These are phyloP conservation scores for Apodemus agrarius DNA, from an alignment of 2,797 vertebrate genomes.

Conservation along the genomic window DNA sequence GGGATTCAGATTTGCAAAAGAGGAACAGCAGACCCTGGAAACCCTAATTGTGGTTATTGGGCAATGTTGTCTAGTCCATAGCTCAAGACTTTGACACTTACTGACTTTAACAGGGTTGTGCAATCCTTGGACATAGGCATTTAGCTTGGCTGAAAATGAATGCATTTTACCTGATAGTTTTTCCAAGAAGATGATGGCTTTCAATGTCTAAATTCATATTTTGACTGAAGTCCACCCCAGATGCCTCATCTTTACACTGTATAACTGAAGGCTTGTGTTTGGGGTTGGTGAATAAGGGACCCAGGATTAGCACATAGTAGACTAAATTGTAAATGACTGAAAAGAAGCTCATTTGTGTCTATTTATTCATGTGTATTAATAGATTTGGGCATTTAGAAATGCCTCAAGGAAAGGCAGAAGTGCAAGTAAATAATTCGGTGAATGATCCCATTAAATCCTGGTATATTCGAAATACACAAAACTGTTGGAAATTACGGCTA, in stretches of 20 bases:
- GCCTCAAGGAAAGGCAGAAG: slow-evolving; percentile 78
- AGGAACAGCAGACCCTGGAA: slow-evolving; percentile 84
- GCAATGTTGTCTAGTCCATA: slow-evolving; percentile 82
- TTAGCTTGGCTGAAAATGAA: slow-evolving; percentile 51
- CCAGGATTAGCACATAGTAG: slow-evolving; percentile 80
- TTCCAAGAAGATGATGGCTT: slow-evolving; percentile 69
- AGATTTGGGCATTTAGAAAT: slow-evolving; percentile 79
- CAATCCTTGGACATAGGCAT: slow-evolving; percentile 71
- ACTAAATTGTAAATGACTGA: slow-evolving; percentile 80
- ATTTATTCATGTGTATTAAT: slow-evolving; percentile 83
- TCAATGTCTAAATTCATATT: slow-evolving; percentile 72
- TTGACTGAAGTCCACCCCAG: slow-evolving; percentile 57
- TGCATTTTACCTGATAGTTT: slow-evolving; percentile 52
- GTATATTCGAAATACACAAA: slow-evolving; percentile 76
- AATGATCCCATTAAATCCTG: slow-evolving; percentile 75
- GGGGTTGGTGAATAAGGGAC: slow-evolving; percentile 76
- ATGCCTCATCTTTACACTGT: slow-evolving; percentile 62
- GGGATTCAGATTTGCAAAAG: slow-evolving; percentile 83
- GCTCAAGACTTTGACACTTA: slow-evolving; percentile 85
- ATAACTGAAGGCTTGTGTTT: slow-evolving; percentile 66
- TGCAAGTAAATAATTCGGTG: slow-evolving; percentile 81
- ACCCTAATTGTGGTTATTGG: slow-evolving; percentile 84
- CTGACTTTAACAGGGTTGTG: slow-evolving; percentile 81
- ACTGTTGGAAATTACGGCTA: slow-evolving; percentile 71
- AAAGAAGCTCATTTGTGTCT: slow-evolving; percentile 81